Evolutionary conservation across 2,797 vertebrate genomes (phyloP), one percentile per base, ranked within the genome.

Genomic region (Danio jaintianensis): DNA sequence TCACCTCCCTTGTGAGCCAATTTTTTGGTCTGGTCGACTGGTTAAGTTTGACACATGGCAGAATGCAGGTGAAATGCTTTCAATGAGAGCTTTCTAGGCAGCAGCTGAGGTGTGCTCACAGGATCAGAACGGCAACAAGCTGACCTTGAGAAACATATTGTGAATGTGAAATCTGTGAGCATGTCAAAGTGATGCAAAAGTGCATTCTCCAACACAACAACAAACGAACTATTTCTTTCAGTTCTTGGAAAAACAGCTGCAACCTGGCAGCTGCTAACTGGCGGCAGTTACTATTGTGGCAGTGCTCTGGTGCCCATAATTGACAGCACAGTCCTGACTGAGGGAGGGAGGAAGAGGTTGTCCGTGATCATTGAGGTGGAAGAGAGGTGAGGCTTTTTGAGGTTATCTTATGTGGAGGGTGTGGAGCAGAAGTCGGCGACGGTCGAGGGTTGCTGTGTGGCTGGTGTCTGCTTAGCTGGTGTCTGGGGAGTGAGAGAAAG

Each of bases 61-160:
- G 47, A 79, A 71, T n/a, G 66, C 76, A 78, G 42, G 55, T 38
- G 50, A 78, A 68, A 78, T 50, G 42, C 29, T 40, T 68, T 70
- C 55, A 59, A 50, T 61, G 9, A 59, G 75, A 42, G 64, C 63
- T 56, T 76, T 61, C 62, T 76, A 66, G 38, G 22, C 18, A 9
- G 42, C 7, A 52, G 22, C 43, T 6, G 11, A 50, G 75, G 66
- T 50, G 75, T 69, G 16, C 50, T 76, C 62, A 47, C 15, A 67
- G 40, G 63, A 77, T 56, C 56, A 50, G 36, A 78, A 70, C 7
- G 1, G 76, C 13, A 68, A 78, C 45, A 61, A 69, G 45, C 64
- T 58, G 64, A 69, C 75, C 64, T 78, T 59, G 66, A 55, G 43
- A 78, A 50, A 78, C 55, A 43, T 48, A 50, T 48, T 78, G 22